A percentile compares a stretch with the other conserved stretches of the same genome.
Conservation (phyloP, 2,888 invertebrate species). For the Melinopterus prodromus region DNA sequence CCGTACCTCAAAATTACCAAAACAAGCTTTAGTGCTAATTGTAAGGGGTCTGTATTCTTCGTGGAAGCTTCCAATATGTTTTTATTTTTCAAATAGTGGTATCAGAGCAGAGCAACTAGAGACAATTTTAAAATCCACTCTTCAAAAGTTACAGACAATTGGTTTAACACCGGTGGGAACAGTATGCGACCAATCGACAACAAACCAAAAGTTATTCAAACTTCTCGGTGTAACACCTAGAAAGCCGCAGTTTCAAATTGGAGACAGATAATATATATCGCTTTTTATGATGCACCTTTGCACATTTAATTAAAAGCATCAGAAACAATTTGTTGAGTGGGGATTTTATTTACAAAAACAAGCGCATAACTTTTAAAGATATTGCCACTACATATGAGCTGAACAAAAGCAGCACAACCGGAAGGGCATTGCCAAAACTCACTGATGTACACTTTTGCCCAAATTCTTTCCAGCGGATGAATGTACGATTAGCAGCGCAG, state of each 20-base stretch:
- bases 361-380: constrained; percentile 27
- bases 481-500: constrained; percentile 34
- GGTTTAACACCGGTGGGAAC: constrained; percentile 21
- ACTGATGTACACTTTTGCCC: constrained; percentile 38
- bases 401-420: constrained; percentile 27
- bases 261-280: neutral
- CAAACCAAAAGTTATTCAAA: constrained; percentile 24
- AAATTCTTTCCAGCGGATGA: constrained; percentile 33
- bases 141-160: constrained; percentile 8
- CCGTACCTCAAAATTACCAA: constrained; percentile 10
- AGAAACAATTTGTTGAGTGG: constrained; percentile 30
- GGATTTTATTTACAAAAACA: constrained; percentile 25
- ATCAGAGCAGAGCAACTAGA: constrained; percentile 9
- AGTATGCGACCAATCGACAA: constrained; percentile 29
- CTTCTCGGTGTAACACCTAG: neutral
- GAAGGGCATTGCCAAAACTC: constrained; percentile 33
- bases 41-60: constrained; percentile 29
- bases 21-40: constrained; percentile 35
- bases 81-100: constrained; percentile 29
- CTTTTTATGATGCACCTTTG: constrained; percentile 29
- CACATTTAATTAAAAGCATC: constrained; percentile 29
- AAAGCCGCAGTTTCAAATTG: constrained; percentile 24
- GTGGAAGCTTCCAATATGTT: constrained; percentile 36
- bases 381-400: constrained; percentile 22
- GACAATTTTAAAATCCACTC: constrained; percentile 10